Evolutionary conservation across 1,140 invertebrate genomes (phyloP), one percentile per base, ranked within the genome.

Genomic region (Meloidogyne exigua): DNA sequence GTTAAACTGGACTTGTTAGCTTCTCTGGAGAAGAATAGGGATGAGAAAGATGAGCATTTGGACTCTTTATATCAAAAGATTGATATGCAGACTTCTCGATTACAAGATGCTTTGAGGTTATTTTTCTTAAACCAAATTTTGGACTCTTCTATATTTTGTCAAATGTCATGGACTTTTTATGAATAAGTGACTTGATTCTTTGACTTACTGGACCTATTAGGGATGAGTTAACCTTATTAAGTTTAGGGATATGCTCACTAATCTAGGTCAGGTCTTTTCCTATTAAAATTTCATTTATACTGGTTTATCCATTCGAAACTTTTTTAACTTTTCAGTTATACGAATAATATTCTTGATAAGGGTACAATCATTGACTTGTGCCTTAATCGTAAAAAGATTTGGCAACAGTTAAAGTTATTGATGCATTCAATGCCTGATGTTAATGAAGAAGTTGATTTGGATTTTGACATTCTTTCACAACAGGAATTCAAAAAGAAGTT

Each of bases 11-110:
- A 79, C 9, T 32, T 79, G 25, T 36, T 79, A 1, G 68, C 66
- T 42, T 79, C 81, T 13, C 65, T 79, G 63, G 77, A 79, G 5
- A 68, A 79, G 25, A 81, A 79, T n/a, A 36, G 68, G 28, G 77
- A 79, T 23, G 77, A 79, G 69, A 69, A 79, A 23, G 77, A 79
- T n/a, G 77, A 79, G 28, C 63, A 81, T 57, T 79, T 68, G 28
- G 69, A 79, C 64, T 44, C 44, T 25, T 68, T 79, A 23, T 79
- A 79, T 65, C 62, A 80, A 26, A 79, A 79, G 36, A 70, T 79
- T 66, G 77, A 79, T 67, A 23, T 80, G 32, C 62, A 79, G 15
- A 73, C 62, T 0, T 15, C 79, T 15, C 81, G 57, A n/a, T 75
- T 79, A 69, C 76, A 79, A 28, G 77, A 79, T 49, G 77, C 77